Conservation (phyloP, 2,888 invertebrate species). For the Scaptomyza reducta region DNA sequence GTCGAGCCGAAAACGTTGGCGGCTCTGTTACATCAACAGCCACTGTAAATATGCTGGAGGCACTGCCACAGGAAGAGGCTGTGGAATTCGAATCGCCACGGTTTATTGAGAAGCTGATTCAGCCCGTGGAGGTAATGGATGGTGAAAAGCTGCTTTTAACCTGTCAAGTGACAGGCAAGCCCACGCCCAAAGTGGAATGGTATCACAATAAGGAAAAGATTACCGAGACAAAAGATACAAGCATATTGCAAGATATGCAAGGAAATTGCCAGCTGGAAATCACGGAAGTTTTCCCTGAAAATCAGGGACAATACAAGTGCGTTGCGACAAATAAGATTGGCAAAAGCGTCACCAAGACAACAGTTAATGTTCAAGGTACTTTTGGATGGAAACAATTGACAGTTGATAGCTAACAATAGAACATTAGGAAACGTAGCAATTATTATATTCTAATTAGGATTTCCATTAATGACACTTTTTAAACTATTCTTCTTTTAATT, state of each 20-base stretch:
- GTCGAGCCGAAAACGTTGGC: constrained; percentile 94
- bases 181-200: constrained; percentile 93
- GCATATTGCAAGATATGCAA: constrained; percentile 89
- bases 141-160: constrained; percentile 92
- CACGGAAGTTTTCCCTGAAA: constrained; percentile 95
- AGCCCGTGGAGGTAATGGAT: constrained; percentile 93
- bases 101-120: constrained; percentile 89
- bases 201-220: constrained; percentile 89
- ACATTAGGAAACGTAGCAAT: constrained; percentile 35
- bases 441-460: constrained; percentile 52
- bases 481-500: constrained; percentile 33
- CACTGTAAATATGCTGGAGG: constrained; percentile 87
- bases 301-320: constrained; percentile 94
- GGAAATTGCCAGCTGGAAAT: constrained; percentile 92
- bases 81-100: constrained; percentile 89
- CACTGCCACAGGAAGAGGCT: constrained; percentile 85
- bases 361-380: constrained; percentile 92
- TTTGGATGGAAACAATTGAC: constrained; percentile 54
- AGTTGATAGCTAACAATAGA: constrained; percentile 54
- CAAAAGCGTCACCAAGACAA: constrained; percentile 90
- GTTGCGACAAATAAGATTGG: constrained; percentile 93
- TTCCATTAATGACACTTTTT: constrained; percentile 59
- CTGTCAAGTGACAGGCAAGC: constrained; percentile 90
- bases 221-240: constrained; percentile 90
- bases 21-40: constrained; percentile 95